Base-by-base conservation (phyloP, 2,113 vertebrate species). In the Ochotona princeps region DNA sequence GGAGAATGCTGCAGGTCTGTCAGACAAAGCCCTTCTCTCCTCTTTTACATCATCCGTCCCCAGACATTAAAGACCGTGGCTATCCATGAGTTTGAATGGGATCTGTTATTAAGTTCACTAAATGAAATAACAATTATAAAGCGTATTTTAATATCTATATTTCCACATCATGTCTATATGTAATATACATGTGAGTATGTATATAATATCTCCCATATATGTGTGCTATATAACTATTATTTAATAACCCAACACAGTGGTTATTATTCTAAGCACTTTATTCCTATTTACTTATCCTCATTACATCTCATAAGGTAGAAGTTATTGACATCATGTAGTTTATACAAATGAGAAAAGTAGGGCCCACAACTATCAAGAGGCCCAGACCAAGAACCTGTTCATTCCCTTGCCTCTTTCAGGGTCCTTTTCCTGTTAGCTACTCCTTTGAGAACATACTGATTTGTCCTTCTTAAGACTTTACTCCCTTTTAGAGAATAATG, bases 291-390 rank as follows among this genome's bases (percentile, higher is more conserved):
- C 14, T 81, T 81, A 83, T 57, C 32, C 49, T 91, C 3, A 44
- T 47, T 91, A 90, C 23, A 76, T 66, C 14, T 88, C 72, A 25
- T 76, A 83, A 69, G 23, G 44, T 83, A 49, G 79, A 85, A 70
- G 57, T 84, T 51, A 82, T 26, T 89, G 54, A 70, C 72, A 35
- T 70, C 0, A 1, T 44, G 14, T 32, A 60, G 9, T 66, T 84
- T 92, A 44, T 84, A 81, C 35, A 82, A 32, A 54, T n/a, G 72
- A 96, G 61, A 73, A 85, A 91, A 88, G 32, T 66, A 54, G 90
- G 57, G 69, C 49, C 84, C 9, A 69, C 5, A 25, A 11, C 3
- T 60, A 69, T 1, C 54, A 90, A 87, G 67, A 54, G 75, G 60
- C 11, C 61, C 14, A 70, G 47, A 25, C 72, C 32, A 83, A 86